These are phyloP conservation scores for Emydocephalus ijimae DNA, from an alignment of 2,113 vertebrate genomes.

Conservation along the genomic window DNA sequence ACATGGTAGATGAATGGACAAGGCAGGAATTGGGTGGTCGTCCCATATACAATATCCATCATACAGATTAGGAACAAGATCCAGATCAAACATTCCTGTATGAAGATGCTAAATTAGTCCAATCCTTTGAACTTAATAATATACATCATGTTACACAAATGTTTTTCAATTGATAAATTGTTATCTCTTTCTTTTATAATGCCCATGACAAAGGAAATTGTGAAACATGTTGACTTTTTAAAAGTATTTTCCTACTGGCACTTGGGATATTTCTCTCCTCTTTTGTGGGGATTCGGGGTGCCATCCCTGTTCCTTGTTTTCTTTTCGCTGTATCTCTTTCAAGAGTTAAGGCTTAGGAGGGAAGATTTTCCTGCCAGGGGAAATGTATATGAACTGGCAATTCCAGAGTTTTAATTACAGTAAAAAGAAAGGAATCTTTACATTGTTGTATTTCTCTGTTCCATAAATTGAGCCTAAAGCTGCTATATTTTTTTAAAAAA, in stretches of 20 bases:
- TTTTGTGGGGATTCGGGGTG: neutral
- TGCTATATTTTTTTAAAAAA: neutral
- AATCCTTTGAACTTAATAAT: conserved; percentile 60
- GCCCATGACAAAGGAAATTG: neutral
- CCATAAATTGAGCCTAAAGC: neutral
- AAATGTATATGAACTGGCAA: no score
- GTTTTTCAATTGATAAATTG: neutral
- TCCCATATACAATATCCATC: conserved; percentile 56
- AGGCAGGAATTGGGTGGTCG: conserved; percentile 52
- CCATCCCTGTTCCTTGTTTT: neutral
- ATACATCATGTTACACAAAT: neutral
- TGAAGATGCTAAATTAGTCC: conserved; percentile 74
- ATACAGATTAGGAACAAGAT: conserved; percentile 60
- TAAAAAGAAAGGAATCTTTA: neutral
- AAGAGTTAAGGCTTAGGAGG: conserved; percentile 22
- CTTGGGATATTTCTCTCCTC: neutral
- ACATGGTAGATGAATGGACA: conserved; percentile 58
- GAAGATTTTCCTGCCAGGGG: neutral
- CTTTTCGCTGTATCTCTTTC: neutral
- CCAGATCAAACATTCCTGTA: conserved; percentile 63
- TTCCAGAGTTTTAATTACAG: neutral
- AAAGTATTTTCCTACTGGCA: neutral
- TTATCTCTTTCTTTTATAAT: neutral
- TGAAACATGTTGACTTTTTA: neutral
- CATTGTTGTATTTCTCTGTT: neutral